Evolutionary conservation across 2,888 invertebrate genomes (phyloP), one percentile per base, ranked within the genome.

Genomic region (Pachliopta kotzebuea): DNA sequence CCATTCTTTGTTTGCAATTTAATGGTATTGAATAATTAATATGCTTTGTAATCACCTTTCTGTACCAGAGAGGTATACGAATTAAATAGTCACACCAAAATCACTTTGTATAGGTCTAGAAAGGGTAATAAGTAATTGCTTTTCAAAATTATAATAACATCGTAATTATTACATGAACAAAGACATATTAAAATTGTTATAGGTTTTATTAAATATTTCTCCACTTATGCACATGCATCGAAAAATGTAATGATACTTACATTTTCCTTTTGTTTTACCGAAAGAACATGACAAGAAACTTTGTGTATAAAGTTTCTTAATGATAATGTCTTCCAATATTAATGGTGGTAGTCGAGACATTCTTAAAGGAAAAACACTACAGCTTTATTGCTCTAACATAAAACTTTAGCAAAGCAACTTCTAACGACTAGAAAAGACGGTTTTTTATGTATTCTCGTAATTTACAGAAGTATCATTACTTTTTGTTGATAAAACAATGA

Each of bases 1-100:
- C 45, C 45, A 18, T n/a, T n/a, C 18, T 45, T 45, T 45, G n/a
- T 45, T 45, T 18, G 4, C 6, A 45, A 45, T n/a, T 18, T 45
- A 45, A 45, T 45, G 76, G 72, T 69, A 70, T 70, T 67, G 76
- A 80, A 81, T 81, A 78, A 83, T 80, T 80, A 78, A 83, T 83
- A 76, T 75, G 71, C 75, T 71, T 65, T 70, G 72, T 80, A 83
- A 84, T 82, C 80, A 83, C 78, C 76, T 84, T 74, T 72, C 68
- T 62, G 66, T 54, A 21, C 59, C 68, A 67, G 66, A 67, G 45
- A 69, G 71, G 75, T 74, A 37, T 54, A 58, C 42, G 14, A 11
- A 45, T n/a, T n/a, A 8, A 45, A 45, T 45, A n/a, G 45, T 45
- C 11, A n/a, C n/a, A n/a, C 45, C 4, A 45, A 45, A n/a, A 45